Conservation (phyloP, 2,797 vertebrate genomes). For the Chelon labrosus region DNA sequence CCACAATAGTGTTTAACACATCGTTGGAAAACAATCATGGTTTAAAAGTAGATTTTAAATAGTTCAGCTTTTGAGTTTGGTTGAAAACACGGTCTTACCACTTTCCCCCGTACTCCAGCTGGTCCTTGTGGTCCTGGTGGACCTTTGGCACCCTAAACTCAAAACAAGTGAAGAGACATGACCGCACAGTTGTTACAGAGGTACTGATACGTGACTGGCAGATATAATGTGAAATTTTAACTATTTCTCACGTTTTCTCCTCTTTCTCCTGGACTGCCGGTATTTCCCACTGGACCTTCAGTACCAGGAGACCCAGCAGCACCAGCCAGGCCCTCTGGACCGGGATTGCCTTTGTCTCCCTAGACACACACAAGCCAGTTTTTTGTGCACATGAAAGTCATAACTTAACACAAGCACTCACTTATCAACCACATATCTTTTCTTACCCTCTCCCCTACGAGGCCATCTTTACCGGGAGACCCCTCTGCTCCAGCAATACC, state of each 20-base stretch:
- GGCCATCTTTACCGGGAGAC: conserved; percentile 91
- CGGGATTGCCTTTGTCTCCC: conserved; percentile 93
- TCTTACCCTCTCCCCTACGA: conserved; percentile 91
- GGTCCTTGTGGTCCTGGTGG: conserved; percentile 88
- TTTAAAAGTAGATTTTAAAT: too few species aligned
- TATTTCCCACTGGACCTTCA: conserved; percentile 91
- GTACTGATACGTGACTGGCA: background rate
- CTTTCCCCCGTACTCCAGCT: conserved; percentile 91
- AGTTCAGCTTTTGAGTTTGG: too few species aligned
- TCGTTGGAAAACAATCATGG: background rate
- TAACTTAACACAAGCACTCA: background rate
- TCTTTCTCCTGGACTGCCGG: conserved; percentile 90
- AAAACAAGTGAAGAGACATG: background rate
- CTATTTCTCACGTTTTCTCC: conserved; percentile 87
- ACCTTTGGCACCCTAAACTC: conserved; percentile 89
- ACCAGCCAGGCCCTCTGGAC: conserved; percentile 92
- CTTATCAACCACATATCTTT: background rate
- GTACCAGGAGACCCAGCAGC: conserved; percentile 88
- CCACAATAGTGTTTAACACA: background rate
- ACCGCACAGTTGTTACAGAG: background rate
- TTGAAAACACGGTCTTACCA: conserved; percentile 74
- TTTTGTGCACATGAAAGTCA: background rate
- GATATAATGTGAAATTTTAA: background rate
- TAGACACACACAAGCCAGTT: conserved; percentile 53
- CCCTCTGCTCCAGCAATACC: conserved; percentile 93